Conservation (phyloP, 2,797 vertebrate genomes). For the Parambassis ranga region DNA sequence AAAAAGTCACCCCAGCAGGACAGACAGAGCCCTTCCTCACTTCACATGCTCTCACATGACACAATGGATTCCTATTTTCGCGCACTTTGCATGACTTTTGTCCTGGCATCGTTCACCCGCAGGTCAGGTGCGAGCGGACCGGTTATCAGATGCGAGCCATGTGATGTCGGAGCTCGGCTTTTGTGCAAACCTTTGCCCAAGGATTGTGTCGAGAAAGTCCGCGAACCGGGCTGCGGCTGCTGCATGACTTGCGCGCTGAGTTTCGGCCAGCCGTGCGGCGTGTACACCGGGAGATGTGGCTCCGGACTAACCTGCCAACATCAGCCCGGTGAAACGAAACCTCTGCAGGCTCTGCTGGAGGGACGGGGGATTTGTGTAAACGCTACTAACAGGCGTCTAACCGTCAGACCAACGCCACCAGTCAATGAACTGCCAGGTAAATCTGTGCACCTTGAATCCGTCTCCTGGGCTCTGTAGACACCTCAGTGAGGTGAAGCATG, state of each 20-base stretch:
- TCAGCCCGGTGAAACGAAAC: constrained; percentile 80
- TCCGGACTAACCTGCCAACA: constrained; percentile 85
- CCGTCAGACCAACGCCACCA: constrained; percentile 51
- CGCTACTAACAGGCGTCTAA: constrained; percentile 52
- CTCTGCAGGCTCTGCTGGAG: constrained; percentile 88
- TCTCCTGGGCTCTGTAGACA: background rate
- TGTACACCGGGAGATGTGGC: constrained; percentile 91
- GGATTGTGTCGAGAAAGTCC: constrained; percentile 84
- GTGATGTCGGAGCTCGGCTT: constrained; percentile 81
- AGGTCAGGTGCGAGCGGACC: constrained; percentile 81
- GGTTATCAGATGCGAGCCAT: constrained; percentile 88
- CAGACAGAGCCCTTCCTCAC: constrained; percentile 39
- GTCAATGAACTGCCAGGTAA: constrained; percentile 77
- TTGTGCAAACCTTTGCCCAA: constrained; percentile 83
- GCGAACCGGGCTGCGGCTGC: constrained; percentile 91
- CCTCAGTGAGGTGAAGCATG: too few species aligned
- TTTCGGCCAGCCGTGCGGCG: constrained; percentile 84
- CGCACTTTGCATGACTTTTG: constrained; percentile 77
- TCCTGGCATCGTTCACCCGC: constrained; percentile 73
- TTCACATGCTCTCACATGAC: constrained; percentile 35
- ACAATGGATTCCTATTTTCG: constrained; percentile 80
- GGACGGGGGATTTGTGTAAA: constrained; percentile 88
- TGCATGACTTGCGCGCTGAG: constrained; percentile 89
- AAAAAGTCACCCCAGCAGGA: constrained; percentile 46
- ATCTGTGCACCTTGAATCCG: background rate